A percentile compares a stretch with the other conserved stretches of the same genome.
Conservation (phyloP, 2,797 vertebrate species). For the Acridotheres tristis region DNA sequence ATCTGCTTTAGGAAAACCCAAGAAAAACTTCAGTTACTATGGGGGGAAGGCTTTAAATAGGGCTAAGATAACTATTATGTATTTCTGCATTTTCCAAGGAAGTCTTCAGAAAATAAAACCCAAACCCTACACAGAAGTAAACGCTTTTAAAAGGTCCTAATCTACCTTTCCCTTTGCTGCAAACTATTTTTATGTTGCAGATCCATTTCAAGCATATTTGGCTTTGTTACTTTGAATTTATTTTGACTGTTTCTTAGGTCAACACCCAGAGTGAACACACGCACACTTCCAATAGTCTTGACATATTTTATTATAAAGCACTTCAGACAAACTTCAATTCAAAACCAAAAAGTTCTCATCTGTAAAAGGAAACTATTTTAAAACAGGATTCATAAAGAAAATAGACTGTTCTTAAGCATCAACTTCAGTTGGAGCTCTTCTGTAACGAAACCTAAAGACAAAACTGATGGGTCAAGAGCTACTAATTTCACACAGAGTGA, state of each 20-base stretch:
- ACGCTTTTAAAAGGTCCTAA: background rate
- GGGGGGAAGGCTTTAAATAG: background rate
- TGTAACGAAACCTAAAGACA: conserved; percentile 8
- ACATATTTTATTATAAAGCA: conserved; percentile 65
- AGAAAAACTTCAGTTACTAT: background rate
- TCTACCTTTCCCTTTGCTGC: background rate
- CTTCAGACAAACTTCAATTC: conserved; percentile 29
- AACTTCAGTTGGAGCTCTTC: background rate
- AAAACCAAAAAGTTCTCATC: background rate
- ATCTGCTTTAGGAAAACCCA: background rate
- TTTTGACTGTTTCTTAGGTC: background rate
- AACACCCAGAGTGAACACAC: background rate
- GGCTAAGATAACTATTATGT: background rate
- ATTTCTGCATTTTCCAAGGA: background rate
- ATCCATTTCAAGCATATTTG: background rate
- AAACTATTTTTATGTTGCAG: background rate
- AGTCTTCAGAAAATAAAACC: background rate
- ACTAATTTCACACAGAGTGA: background rate
- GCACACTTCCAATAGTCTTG: background rate
- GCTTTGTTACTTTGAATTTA: background rate
- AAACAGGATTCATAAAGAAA: conserved; percentile 45
- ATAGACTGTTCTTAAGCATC: conserved; percentile 31
- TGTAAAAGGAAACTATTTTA: conserved; percentile 48
- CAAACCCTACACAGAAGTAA: background rate
- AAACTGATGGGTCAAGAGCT: background rate